phyloP scores from a whole-genome alignment of 2,113 vertebrate genomes.

The Trochalopteron elliotii region DNA sequence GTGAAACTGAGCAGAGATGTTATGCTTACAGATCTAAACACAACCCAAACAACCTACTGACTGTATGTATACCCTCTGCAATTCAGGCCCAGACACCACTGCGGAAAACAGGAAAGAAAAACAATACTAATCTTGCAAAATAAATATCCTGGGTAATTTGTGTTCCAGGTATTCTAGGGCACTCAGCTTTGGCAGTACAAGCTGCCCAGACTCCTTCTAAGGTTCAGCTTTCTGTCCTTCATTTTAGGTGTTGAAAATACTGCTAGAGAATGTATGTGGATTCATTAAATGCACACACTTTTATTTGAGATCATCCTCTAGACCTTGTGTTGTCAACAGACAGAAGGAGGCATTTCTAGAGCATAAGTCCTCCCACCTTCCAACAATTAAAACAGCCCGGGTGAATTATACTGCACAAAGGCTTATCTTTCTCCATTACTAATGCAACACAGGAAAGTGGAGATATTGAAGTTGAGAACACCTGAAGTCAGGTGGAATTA shows the following conservation, averaged over 20 bases:
- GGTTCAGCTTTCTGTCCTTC: background rate
- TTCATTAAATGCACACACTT: background rate
- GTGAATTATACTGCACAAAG: background rate
- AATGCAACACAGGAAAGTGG: background rate
- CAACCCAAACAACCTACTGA: background rate
- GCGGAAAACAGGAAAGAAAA: background rate
- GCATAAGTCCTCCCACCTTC: background rate
- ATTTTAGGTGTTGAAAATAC: background rate
- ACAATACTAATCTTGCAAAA: background rate
- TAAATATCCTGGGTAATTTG: background rate
- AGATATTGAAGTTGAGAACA: background rate
- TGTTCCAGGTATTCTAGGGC: background rate
- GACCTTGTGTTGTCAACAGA: background rate
- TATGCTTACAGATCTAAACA: background rate
- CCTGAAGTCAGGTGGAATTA: background rate
- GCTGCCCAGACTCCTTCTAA: background rate
- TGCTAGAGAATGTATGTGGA: background rate
- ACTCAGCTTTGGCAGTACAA: background rate
- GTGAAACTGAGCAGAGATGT: background rate
- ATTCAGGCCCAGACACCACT: background rate
- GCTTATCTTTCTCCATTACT: background rate
- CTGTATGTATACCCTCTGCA: rapidly evolving
- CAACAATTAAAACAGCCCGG: background rate
- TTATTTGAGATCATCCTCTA: background rate
- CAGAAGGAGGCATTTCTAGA: background rate